Evolutionary conservation across 2,888 invertebrate genomes (phyloP), one percentile per base, ranked within the genome.

Genomic region (Chrysopilus asiliformis): DNA sequence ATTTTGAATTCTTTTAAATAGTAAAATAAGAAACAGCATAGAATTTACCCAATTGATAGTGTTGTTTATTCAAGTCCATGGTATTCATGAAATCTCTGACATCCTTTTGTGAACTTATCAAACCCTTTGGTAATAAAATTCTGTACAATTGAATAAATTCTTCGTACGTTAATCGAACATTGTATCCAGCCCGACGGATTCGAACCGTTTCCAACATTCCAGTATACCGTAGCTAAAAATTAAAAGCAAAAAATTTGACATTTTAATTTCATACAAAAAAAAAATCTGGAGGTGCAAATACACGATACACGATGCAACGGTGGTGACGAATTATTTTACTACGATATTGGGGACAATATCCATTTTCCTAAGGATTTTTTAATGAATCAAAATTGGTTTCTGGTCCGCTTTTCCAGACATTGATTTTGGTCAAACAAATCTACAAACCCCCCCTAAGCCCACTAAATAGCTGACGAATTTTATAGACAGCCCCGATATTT

Each of bases 191-290:
- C 56, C 91, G 87, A 33, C 94, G 68, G 44, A 95, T 94, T 48
- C 91, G 70, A 10, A 94, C 94, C 0, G 94, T 95, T 57, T 94
- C 94, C 51, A 95, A 57, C 94, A 94, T 95, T 42, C 95, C 95
- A 0, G 94, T 94, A 63, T 95, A 95, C 8, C 93, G 71, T 40
- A 95, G 67, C 57, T 87, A 83, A 34, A 43, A 37, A 6, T 9
- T 16, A 22, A 26, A 26, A 12, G 12, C 12, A 29, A 36, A 20
- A 24, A n/a, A 22, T 5, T 12, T 15, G n/a, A n/a, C n/a, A 18
- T 28, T 7, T 19, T 12, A 19, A 34, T 16, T 22, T 14, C 12
- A 30, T 28, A 14, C 7, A 22, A 22, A 8, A 22, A 22, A 8
- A 7, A 22, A 22, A 31, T 18, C 12, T 29, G n/a, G n/a, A n/a